A percentile compares a stretch with the other conserved stretches of the same genome.
These are phyloP conservation scores for Campoletis sonorensis DNA, from an alignment of 1,140 invertebrate species.

Conservation along the genomic window DNA sequence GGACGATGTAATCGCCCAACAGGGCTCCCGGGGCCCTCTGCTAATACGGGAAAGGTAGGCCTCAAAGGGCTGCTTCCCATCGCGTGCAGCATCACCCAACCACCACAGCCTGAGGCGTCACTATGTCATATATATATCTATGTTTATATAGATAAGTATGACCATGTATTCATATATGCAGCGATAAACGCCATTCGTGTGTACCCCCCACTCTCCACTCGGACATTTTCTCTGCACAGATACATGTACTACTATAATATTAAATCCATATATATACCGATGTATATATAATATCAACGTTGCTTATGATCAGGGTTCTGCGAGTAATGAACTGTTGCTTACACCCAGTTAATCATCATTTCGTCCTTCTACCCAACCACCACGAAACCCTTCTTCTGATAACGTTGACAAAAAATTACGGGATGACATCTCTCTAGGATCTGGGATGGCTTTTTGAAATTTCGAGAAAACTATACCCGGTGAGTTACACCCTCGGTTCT, in stretches of 20 bases:
- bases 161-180: not conserved
- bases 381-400: not conserved
- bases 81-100: conserved; percentile 19
- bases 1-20: conserved; percentile 43
- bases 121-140: not conserved
- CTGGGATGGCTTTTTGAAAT: not conserved
- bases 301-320: conserved; percentile 10
- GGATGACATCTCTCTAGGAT: too few relatives aligned
- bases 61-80: conserved; percentile 47
- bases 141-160: not conserved
- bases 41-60: conserved; percentile 46
- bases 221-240: not conserved
- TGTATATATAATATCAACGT: not conserved
- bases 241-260: not conserved
- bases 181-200: conserved; percentile 24
- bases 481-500: too few relatives aligned
- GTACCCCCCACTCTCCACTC: not conserved
- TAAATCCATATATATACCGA: too few relatives aligned
- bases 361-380: not conserved
- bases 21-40: conserved; percentile 39
- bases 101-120: conserved; percentile 17
- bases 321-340: not conserved
- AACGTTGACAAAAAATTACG: too few relatives aligned
- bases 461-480: not conserved
- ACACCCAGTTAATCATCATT: not conserved